Evolutionary conservation across 1,140 invertebrate species (phyloP).

Genomic region (Campodea augens): DNA sequence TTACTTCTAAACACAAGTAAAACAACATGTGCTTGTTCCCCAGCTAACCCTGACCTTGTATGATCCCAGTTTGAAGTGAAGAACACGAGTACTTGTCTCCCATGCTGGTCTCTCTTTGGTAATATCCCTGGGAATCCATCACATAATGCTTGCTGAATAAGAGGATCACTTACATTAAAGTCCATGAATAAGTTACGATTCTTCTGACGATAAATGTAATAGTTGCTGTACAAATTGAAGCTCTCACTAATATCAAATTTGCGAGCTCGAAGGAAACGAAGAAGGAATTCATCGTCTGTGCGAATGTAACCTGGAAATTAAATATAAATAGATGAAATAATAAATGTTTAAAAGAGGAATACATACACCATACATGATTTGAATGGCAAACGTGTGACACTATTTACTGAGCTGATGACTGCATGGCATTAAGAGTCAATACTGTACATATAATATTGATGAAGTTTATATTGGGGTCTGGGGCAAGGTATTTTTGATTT

Average conservation of each 20-base stretch:
- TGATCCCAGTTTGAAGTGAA: constrained; percentile 66
- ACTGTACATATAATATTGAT: too few relatives aligned
- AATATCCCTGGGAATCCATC: constrained; percentile 68
- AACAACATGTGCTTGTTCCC: too few relatives aligned
- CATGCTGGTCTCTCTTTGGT: constrained; percentile 48
- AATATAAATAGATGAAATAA: too few relatives aligned
- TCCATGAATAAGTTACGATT: constrained; percentile 48
- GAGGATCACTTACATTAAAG: constrained; percentile 42
- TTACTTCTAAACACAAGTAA: too few relatives aligned
- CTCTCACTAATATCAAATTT: constrained; percentile 61
- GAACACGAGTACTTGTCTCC: constrained; percentile 56
- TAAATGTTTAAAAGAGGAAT: too few relatives aligned
- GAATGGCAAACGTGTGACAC: too few relatives aligned
- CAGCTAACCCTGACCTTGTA: constrained; percentile 23
- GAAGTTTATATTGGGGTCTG: too few relatives aligned
- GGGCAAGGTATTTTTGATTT: too few relatives aligned
- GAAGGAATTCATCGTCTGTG: constrained; percentile 50
- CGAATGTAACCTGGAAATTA: constrained; percentile 28
- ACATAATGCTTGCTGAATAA: constrained; percentile 47
- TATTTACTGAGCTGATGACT: too few relatives aligned
- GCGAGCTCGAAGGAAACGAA: constrained; percentile 62
- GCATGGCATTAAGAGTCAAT: too few relatives aligned
- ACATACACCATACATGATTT: too few relatives aligned
- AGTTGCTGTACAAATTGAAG: constrained; percentile 51
- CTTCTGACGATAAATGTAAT: constrained; percentile 52